A percentile compares a stretch with the other conserved stretches of the same genome.
phyloP scores from a whole-genome alignment of 2,113 vertebrate species.

The Xiphorhynchus elegans region DNA sequence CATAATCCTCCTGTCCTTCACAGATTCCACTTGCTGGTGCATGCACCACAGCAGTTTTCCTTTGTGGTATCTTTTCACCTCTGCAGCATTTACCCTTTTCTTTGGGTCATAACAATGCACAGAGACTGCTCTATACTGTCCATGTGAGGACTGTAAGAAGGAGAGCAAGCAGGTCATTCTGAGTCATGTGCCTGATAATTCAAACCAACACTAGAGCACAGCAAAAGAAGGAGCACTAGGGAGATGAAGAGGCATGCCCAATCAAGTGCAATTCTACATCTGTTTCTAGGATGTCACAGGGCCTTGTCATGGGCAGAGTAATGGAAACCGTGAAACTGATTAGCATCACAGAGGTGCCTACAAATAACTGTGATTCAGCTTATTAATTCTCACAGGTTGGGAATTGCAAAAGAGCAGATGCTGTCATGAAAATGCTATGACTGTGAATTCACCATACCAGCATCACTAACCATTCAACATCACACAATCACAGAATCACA shows the following conservation, averaged over 20 bases:
- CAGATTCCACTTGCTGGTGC: too few relatives aligned
- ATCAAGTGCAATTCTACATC: not conserved
- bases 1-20: not conserved
- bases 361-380: not conserved
- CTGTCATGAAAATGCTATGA: not conserved
- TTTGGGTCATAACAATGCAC: not conserved
- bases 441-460: not conserved
- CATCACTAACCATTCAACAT: not conserved
- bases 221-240: rapidly evolving
- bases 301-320: not conserved
- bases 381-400: not conserved
- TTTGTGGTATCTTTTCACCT: not conserved
- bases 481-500: too few relatives aligned
- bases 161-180: not conserved
- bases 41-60: not conserved
- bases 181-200: not conserved
- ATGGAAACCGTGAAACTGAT: not conserved
- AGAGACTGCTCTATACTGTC: not conserved
- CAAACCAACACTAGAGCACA: not conserved
- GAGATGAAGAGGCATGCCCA: rapidly evolving
- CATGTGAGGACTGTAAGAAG: not conserved
- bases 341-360: not conserved
- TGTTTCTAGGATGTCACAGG: not conserved
- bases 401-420: not conserved
- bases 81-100: not conserved